A percentile compares a stretch with the other conserved stretches of the same genome.
phyloP scores from a whole-genome alignment of 2,797 vertebrate species.

The Acanthornis magna region DNA sequence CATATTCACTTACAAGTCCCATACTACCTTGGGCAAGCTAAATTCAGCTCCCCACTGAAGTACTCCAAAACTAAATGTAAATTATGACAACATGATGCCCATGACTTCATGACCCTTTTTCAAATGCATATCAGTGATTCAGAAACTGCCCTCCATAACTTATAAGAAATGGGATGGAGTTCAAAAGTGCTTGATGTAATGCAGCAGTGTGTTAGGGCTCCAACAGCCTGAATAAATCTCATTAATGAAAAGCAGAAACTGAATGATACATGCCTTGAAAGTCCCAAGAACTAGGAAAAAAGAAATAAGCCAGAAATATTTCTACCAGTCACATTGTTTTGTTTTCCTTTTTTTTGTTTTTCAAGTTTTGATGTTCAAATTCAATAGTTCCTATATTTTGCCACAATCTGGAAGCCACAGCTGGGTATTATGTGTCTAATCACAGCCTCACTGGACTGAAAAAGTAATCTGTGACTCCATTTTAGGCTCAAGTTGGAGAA shows the following conservation, averaged over 20 bases:
- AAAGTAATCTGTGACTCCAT: neutral
- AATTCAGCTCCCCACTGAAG: neutral
- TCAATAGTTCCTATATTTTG: neutral
- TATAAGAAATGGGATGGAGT: neutral
- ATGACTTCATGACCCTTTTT: neutral
- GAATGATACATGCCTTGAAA: neutral
- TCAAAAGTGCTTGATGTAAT: neutral
- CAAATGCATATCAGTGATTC: accelerated
- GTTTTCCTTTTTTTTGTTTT: neutral
- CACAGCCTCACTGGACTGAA: neutral
- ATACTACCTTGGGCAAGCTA: neutral
- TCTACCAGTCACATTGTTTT: neutral
- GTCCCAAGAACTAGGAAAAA: neutral
- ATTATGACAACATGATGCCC: neutral
- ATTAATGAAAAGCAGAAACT: neutral
- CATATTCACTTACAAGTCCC: neutral
- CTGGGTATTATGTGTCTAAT: neutral
- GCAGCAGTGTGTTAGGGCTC: neutral
- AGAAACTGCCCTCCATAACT: neutral
- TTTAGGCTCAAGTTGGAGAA: neutral
- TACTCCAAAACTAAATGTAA: neutral
- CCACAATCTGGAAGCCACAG: neutral
- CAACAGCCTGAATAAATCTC: neutral
- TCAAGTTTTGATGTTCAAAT: neutral
- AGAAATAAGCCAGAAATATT: neutral